Conservation (phyloP, 2,113 vertebrate genomes). For the Porphyrio hochstetteri region DNA sequence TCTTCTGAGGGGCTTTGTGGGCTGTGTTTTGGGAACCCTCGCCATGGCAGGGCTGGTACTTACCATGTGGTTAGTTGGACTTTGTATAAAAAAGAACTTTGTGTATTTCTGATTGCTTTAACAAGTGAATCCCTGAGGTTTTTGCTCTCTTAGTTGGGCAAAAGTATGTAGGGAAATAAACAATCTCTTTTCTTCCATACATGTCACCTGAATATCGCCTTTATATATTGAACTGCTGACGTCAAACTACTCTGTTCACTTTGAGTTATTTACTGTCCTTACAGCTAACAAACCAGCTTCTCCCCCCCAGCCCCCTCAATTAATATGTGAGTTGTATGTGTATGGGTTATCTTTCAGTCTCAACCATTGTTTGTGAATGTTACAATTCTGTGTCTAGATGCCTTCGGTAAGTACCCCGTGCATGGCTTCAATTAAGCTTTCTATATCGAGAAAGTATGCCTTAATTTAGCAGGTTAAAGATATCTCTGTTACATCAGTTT, state of each 20-base stretch:
- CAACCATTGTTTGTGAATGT: not conserved
- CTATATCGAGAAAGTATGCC: constrained; percentile 50
- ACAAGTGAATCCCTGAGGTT: not conserved
- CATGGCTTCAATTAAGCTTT: constrained; percentile 57
- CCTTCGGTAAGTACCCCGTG: constrained; percentile 7
- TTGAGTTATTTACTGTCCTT: not conserved
- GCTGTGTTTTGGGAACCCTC: not conserved
- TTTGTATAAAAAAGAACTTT: not conserved
- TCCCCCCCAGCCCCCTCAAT: not conserved
- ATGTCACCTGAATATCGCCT: not conserved
- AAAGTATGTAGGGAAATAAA: not conserved
- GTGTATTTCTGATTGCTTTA: not conserved
- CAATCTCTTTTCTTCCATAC: not conserved
- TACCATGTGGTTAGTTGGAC: not conserved
- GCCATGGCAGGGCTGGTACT: not conserved
- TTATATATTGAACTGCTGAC: not conserved
- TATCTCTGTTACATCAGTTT: constrained; percentile 72
- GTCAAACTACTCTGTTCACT: not conserved
- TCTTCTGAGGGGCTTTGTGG: not conserved
- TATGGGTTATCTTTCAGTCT: not conserved
- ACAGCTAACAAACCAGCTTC: not conserved
- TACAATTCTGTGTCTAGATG: not conserved
- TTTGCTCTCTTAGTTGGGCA: not conserved
- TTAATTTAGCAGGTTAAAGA: constrained; percentile 76
- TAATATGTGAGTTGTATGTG: not conserved